Percentiles rank a stretch among this genome's conserved stretches.
phyloP scores from a whole-genome alignment of 92 coral and sea anemone species.

The Parazoanthus darwini region DNA sequence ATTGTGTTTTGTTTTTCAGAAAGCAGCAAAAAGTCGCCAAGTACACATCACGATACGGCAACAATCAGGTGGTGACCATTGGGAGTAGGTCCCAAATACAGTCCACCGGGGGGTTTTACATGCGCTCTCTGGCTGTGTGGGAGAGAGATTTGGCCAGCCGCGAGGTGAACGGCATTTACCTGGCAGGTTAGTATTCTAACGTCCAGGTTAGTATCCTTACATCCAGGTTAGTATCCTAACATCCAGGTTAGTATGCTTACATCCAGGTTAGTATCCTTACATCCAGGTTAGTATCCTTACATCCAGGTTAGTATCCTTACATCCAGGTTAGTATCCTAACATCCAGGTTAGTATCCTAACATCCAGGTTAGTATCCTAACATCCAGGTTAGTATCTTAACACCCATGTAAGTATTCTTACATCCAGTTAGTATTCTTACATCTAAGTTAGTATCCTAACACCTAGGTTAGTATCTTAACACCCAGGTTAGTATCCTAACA shows the following conservation, averaged over 20 bases:
- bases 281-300: constrained; percentile 57
- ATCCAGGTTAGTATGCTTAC: constrained; percentile 57
- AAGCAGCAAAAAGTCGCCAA: not conserved
- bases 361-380: constrained; percentile 57
- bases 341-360: constrained; percentile 57
- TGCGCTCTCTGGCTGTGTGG: constrained; percentile 90
- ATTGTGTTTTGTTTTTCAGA: not conserved
- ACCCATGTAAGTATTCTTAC: too few species aligned
- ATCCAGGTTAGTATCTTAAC: constrained; percentile 57
- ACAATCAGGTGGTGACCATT: constrained; percentile 39
- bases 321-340: constrained; percentile 57
- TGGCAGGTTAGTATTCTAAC: constrained; percentile 62
- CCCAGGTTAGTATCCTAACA: constrained; percentile 57
- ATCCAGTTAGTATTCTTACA: constrained; percentile 31
- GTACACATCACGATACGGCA: constrained; percentile 32
- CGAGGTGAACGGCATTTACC: constrained; percentile 71
- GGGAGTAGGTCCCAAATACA: constrained; percentile 60
- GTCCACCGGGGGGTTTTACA: constrained; percentile 52
- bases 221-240: too few species aligned
- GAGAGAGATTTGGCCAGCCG: constrained; percentile 54
- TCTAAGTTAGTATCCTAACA: constrained; percentile 46
- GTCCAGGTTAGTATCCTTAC: too few species aligned
- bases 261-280: constrained; percentile 56
- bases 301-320: constrained; percentile 57
- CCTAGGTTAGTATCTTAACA: constrained; percentile 48